These are phyloP conservation scores for Premnoplex brunnescens DNA, from an alignment of 2,797 vertebrate genomes.

Conservation along the genomic window DNA sequence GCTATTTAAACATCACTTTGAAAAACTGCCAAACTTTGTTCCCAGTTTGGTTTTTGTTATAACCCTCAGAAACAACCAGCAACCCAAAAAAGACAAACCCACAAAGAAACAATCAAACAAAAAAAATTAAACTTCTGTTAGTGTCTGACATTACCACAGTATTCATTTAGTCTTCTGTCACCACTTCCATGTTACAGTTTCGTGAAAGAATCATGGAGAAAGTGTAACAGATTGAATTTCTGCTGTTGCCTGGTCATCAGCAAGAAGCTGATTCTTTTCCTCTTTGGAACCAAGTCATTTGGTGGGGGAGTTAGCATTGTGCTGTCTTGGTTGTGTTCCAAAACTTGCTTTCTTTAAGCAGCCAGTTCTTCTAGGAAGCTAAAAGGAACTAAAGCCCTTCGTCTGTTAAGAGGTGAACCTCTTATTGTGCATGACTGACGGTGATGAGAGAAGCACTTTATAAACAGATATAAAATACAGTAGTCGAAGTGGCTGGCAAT, in stretches of 20 bases:
- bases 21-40: not conserved
- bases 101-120: not conserved
- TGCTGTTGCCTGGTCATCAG: not conserved
- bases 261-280: conserved; percentile 44
- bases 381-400: not conserved
- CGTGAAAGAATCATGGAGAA: not conserved
- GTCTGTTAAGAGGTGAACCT: not conserved
- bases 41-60: not conserved
- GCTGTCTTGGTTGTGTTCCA: not conserved
- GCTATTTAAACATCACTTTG: not conserved
- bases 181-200: not conserved
- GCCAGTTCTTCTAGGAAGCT: not conserved
- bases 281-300: conserved; percentile 16
- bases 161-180: not conserved
- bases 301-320: conserved; percentile 23
- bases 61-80: not conserved
- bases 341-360: not conserved
- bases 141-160: not conserved
- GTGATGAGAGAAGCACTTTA: not conserved
- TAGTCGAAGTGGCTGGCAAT: not conserved
- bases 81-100: not conserved
- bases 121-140: not conserved
- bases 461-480: not conserved
- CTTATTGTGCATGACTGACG: not conserved
- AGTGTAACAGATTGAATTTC: not conserved